Conservation (phyloP, 1,140 invertebrate species). For the Trinorchestia longiramus region DNA sequence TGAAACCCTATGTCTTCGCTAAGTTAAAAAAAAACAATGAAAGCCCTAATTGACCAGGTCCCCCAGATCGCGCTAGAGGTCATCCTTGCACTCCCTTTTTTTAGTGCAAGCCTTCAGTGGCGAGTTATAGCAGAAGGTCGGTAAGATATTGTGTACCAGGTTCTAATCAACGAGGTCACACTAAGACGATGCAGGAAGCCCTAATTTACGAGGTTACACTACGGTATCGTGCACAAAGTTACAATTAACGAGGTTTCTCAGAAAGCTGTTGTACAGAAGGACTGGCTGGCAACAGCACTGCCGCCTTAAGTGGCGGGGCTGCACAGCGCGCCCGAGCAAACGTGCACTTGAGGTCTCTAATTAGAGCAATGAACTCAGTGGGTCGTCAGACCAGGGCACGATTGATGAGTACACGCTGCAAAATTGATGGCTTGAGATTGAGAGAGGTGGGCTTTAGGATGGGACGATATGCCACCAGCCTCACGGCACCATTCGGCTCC, state of each 20-base stretch:
- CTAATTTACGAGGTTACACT: slow-evolving; percentile 1
- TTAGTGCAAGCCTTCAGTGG: neutral
- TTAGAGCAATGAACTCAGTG: slow-evolving; percentile 37
- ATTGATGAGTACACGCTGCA: slow-evolving; percentile 38
- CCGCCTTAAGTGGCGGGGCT: neutral
- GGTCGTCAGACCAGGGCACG: slow-evolving; percentile 1
- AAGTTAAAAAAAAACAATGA: neutral
- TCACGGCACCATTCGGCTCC: neutral
- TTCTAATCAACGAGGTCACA: neutral
- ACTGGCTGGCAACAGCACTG: neutral
- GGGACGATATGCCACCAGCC: slow-evolving; percentile 50
- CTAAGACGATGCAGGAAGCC: neutral
- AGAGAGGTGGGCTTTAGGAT: slow-evolving; percentile 5
- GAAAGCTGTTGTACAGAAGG: neutral
- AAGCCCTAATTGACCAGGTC: neutral
- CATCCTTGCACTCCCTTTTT: neutral
- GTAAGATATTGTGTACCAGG: neutral
- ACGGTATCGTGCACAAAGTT: neutral
- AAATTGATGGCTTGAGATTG: slow-evolving; percentile 46
- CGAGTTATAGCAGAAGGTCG: neutral
- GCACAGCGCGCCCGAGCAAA: neutral
- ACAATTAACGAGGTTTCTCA: neutral
- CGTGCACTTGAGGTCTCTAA: slow-evolving; percentile 14
- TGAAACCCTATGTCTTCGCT: neutral
- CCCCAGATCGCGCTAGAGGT: neutral